A percentile compares a stretch with the other conserved stretches of the same genome.
Evolutionary conservation across 2,797 vertebrate genomes (phyloP).

Genomic region (Myiotriccus ornatus): DNA sequence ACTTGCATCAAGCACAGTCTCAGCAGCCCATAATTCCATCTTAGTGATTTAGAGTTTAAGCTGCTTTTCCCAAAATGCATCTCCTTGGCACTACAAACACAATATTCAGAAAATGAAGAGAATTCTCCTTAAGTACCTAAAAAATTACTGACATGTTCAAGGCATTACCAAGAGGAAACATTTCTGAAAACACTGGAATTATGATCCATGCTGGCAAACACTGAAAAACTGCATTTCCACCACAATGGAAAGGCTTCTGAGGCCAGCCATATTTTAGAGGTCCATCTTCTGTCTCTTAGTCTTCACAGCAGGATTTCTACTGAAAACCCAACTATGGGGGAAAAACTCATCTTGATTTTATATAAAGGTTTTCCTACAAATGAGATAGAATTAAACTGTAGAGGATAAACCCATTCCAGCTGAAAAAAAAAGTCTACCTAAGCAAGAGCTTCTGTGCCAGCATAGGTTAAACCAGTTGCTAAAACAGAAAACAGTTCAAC

Average conservation of each 20-base stretch:
- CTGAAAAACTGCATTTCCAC: background rate
- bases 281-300: background rate
- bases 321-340: background rate
- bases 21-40: background rate
- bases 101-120: background rate
- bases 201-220: background rate
- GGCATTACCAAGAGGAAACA: background rate
- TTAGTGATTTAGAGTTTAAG: background rate
- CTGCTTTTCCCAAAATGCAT: background rate
- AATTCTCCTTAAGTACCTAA: background rate
- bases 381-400: background rate
- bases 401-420: background rate
- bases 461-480: background rate
- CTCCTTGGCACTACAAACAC: background rate
- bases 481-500: background rate
- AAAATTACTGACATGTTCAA: background rate
- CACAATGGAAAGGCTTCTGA: background rate
- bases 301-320: background rate
- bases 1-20: background rate
- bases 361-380: background rate
- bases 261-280: background rate
- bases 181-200: background rate
- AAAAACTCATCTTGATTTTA: background rate
- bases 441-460: background rate
- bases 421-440: background rate